phyloP scores from a whole-genome alignment of 2,888 invertebrate genomes.

The Stenodema calcarata region DNA sequence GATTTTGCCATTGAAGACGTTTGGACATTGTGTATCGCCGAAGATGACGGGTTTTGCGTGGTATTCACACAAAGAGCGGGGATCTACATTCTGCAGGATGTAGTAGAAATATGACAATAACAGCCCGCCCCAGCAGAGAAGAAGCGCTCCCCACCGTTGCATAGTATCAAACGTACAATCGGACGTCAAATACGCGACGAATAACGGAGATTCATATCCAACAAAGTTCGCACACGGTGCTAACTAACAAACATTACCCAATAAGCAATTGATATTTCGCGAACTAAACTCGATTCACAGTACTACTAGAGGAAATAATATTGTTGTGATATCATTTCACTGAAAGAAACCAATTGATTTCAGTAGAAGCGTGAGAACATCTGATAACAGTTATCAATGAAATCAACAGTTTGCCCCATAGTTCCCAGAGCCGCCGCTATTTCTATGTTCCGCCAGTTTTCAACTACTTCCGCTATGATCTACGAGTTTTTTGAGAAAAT shows the following conservation, averaged over 20 bases:
- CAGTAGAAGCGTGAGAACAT: not conserved
- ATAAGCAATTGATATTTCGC: too few species aligned
- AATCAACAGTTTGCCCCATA: not conserved
- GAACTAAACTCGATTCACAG: too few species aligned
- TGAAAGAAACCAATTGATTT: not conserved
- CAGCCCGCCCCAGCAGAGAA: not conserved
- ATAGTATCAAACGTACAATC: not conserved
- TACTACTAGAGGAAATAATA: too few species aligned
- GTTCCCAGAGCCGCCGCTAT: not conserved
- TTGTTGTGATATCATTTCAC: not conserved
- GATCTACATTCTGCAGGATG: slow-evolving; percentile 6
- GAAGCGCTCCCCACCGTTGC: not conserved
- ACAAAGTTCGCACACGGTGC: too few species aligned
- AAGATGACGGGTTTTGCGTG: slow-evolving; percentile 40
- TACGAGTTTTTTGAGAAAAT: too few species aligned
- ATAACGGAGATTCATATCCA: not conserved
- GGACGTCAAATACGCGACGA: not conserved
- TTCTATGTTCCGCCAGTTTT: not conserved
- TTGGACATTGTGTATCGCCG: slow-evolving; percentile 35
- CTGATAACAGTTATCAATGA: not conserved
- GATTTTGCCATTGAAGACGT: slow-evolving; percentile 38
- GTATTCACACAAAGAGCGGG: slow-evolving; percentile 18
- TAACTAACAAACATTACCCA: too few species aligned
- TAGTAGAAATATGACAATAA: slow-evolving; percentile 3
- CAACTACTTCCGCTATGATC: too few species aligned